Conservation (phyloP, 2,113 vertebrate genomes). For the Pseudorasbora parva region DNA sequence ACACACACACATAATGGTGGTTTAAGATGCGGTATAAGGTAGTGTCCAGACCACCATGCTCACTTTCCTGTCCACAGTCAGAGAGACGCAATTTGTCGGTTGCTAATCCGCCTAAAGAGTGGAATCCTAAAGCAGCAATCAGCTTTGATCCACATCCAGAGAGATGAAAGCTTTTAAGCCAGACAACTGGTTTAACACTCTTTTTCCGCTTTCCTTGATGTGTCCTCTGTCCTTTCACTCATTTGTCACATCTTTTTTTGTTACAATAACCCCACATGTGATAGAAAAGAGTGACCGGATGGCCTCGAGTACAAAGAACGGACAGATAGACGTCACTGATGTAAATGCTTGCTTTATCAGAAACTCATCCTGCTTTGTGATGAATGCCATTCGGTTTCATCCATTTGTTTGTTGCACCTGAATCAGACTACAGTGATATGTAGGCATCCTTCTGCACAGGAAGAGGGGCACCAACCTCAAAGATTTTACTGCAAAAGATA, state of each 20-base stretch:
- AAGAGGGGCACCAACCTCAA: neutral
- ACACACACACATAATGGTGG: neutral
- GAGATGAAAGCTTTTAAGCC: conserved; percentile 48
- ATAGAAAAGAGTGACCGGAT: conserved; percentile 9
- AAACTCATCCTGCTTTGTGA: conserved; percentile 13
- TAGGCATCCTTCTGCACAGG: neutral
- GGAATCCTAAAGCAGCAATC: conserved; percentile 30
- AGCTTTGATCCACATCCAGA: conserved; percentile 47
- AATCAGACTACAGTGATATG: conserved; percentile 7
- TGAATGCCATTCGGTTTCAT: conserved; percentile 21
- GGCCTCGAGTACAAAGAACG: conserved; percentile 29
- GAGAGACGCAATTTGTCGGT: conserved; percentile 26
- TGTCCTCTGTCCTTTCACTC: conserved; percentile 5
- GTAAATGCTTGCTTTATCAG: conserved; percentile 2
- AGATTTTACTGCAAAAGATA: neutral
- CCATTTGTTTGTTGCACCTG: conserved; percentile 27
- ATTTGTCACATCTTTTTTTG: conserved; percentile 29
- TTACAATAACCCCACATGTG: conserved; percentile 31
- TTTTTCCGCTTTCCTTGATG: neutral
- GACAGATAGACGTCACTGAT: conserved; percentile 33
- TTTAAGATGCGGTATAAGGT: neutral
- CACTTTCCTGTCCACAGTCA: neutral
- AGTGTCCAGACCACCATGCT: neutral
- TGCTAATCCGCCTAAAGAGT: conserved; percentile 39
- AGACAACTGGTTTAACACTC: neutral